These are phyloP conservation scores for Cerastis leucographa DNA, from an alignment of 2,888 invertebrate genomes.

Conservation along the genomic window DNA sequence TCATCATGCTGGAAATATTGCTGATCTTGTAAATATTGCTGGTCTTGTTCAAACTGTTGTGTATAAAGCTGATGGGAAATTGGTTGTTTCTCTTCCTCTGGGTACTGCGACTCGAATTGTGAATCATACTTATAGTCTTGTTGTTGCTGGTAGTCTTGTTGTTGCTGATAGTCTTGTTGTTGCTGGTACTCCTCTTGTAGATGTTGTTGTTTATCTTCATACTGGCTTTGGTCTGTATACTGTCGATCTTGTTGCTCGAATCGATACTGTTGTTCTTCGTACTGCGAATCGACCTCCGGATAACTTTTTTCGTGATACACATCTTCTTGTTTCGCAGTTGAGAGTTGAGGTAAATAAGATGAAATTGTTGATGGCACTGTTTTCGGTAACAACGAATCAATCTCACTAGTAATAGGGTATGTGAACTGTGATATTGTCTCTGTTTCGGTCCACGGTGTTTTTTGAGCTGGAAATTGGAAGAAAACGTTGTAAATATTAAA, in stretches of 20 bases:
- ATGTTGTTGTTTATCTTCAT: conserved; percentile 66
- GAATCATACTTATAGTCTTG: conserved; percentile 59
- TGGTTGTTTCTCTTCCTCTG: conserved; percentile 70
- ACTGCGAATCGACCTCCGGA: conserved; percentile 77
- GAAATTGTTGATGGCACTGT: conserved; percentile 80
- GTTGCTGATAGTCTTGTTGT: conserved; percentile 62
- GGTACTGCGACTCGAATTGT: conserved; percentile 70
- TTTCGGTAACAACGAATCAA: conserved; percentile 80
- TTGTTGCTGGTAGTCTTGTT: conserved; percentile 63
- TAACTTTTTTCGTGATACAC: conserved; percentile 76
- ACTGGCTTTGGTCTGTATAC: conserved; percentile 69
- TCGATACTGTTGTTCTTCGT: conserved; percentile 72
- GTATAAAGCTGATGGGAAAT: conserved; percentile 70
- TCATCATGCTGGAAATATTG: conserved; percentile 73
- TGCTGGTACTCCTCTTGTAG: conserved; percentile 60
- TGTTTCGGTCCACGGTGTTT: conserved; percentile 85
- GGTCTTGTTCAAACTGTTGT: conserved; percentile 71
- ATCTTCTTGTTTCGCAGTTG: conserved; percentile 80
- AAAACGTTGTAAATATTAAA: conserved; percentile 77
- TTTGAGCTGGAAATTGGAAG: conserved; percentile 87
- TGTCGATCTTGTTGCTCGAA: conserved; percentile 69
- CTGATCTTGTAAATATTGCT: conserved; percentile 73
- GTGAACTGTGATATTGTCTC: conserved; percentile 83
- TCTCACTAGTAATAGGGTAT: conserved; percentile 82
- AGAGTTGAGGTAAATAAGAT: conserved; percentile 81